phyloP scores from a whole-genome alignment of 2,888 invertebrate species.

The Leptura quadrifasciata region DNA sequence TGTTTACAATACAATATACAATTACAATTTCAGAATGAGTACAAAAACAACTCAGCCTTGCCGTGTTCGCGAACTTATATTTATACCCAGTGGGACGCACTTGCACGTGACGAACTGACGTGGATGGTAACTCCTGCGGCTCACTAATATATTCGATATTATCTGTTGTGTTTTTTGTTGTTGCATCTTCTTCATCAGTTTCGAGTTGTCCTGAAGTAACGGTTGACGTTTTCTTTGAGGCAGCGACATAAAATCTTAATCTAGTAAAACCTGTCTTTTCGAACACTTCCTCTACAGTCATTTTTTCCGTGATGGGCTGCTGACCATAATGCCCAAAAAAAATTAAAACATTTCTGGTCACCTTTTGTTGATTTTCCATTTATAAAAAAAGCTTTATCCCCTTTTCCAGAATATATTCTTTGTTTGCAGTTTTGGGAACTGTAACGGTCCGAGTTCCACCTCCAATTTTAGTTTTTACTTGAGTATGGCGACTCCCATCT shows the following conservation, averaged over 20 bases:
- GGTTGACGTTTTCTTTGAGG: not conserved
- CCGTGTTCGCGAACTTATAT: no score
- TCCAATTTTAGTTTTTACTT: not conserved
- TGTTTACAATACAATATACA: no score
- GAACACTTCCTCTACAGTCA: not conserved
- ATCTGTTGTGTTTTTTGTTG: no score
- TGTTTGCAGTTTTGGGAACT: not conserved
- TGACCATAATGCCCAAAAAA: not conserved
- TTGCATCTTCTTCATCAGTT: no score
- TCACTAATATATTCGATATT: no score
- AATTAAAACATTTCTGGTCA: not conserved
- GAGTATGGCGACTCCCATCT: not conserved
- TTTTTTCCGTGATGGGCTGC: not conserved
- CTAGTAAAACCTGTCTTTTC: not conserved
- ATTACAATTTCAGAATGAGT: no score
- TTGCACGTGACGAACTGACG: no score
- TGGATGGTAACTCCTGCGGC: no score
- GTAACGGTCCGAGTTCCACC: not conserved
- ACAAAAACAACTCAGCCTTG: no score
- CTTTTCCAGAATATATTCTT: not conserved
- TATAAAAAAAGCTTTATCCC: not conserved
- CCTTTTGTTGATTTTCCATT: not conserved
- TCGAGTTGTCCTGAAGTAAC: not conserved
- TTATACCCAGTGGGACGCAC: no score
- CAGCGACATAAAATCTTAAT: not conserved